Evolutionary conservation across 1,140 invertebrate species (phyloP).

Genomic region (Aphelenchoides fujianensis): DNA sequence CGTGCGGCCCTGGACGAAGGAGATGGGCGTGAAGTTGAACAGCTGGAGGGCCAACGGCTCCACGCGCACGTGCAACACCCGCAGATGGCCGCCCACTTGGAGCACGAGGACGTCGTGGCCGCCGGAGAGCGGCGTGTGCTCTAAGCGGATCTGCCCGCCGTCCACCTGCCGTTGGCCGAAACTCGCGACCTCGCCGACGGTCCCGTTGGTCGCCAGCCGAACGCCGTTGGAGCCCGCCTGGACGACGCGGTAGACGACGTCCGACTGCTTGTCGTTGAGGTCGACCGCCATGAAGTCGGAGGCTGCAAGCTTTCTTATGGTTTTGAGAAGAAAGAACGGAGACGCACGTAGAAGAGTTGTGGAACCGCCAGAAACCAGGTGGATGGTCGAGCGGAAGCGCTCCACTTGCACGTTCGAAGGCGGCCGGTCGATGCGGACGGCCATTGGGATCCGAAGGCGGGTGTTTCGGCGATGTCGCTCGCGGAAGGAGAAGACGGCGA

Average conservation of each 20-base stretch:
- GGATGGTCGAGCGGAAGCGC: conserved; percentile 40
- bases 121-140: conserved; percentile 34
- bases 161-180: conserved; percentile 45
- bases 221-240: conserved; percentile 39
- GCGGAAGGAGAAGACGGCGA: conserved; percentile 35
- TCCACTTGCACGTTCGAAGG: conserved; percentile 32
- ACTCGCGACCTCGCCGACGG: neutral
- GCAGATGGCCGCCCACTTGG: conserved; percentile 38
- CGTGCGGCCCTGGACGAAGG: conserved; percentile 55
- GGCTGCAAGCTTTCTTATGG: no score
- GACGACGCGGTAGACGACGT: conserved; percentile 46
- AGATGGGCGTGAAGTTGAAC: conserved; percentile 55
- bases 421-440: conserved; percentile 15
- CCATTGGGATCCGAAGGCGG: conserved; percentile 13
- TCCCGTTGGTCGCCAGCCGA: conserved; percentile 22
- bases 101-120: conserved; percentile 27
- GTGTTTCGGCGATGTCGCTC: conserved; percentile 18
- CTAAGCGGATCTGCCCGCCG: conserved; percentile 38
- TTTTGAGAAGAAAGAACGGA: no score
- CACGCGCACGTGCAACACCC: conserved; percentile 48
- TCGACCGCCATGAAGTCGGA: conserved; percentile 36
- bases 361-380: conserved; percentile 49
- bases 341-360: conserved; percentile 25
- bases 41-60: conserved; percentile 55
- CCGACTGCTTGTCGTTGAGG: conserved; percentile 29